Percentiles rank a stretch among this genome's conserved stretches.
Conservation (phyloP, 2,113 vertebrate genomes). For the Aphelocoma coerulescens region DNA sequence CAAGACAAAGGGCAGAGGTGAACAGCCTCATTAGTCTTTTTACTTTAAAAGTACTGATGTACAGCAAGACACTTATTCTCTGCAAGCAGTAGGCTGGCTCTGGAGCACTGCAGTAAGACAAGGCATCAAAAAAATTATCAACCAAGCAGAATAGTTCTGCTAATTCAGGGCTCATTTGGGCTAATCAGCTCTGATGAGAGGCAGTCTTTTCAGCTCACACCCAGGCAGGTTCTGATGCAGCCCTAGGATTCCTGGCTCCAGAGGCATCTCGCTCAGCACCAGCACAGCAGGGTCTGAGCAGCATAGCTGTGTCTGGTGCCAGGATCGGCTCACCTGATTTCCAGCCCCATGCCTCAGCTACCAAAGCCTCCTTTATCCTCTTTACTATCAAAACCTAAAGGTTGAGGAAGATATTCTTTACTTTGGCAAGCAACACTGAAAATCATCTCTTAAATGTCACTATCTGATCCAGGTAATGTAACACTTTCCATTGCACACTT, state of each 20-base stretch:
- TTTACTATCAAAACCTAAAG: not conserved
- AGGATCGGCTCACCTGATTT: not conserved
- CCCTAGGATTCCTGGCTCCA: not conserved
- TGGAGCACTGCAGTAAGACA: not conserved
- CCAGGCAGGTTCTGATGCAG: constrained; percentile 17
- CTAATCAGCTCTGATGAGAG: constrained; percentile 1
- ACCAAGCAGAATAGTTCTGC: not conserved
- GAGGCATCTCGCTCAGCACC: not conserved
- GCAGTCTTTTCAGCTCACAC: not conserved
- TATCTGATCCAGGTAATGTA: not conserved
- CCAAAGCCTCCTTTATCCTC: not conserved
- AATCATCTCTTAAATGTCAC: not conserved
- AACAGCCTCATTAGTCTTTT: not conserved
- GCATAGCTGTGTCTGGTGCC: fast-evolving
- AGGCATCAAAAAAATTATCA: not conserved
- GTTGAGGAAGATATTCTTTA: not conserved
- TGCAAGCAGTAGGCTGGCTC: not conserved
- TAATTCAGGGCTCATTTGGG: not conserved
- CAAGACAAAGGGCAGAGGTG: not conserved
- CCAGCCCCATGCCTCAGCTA: not conserved
- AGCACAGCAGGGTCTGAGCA: not conserved
- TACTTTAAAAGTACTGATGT: not conserved
- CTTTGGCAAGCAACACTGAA: not conserved
- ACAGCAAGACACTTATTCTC: not conserved
- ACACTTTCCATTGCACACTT: not conserved